Conservation (phyloP, 2,888 invertebrate genomes). For the Anthrax anthrax region DNA sequence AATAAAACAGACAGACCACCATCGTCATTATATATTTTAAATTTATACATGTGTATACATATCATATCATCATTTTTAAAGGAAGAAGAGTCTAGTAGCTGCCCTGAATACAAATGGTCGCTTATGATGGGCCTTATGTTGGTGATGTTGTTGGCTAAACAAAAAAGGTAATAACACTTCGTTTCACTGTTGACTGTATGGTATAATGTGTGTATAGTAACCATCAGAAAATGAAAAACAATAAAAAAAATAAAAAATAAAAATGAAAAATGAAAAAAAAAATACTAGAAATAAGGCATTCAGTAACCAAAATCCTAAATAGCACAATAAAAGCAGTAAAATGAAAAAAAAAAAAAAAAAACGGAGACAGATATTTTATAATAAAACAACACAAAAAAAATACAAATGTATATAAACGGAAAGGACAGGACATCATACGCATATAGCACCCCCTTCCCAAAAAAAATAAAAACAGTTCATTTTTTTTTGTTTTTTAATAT, state of each 20-base stretch:
- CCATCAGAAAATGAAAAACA: constrained; percentile 2
- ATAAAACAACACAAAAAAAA: no score
- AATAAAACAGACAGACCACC: no score
- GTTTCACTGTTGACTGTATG: no score
- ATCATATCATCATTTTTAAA: no score
- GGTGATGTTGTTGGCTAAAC: constrained; percentile 1
- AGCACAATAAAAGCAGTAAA: background rate
- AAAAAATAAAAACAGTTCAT: background rate
- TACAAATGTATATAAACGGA: no score
- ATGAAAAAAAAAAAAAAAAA: background rate
- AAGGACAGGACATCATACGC: no score
- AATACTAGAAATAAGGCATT: background rate
- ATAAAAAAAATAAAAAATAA: background rate
- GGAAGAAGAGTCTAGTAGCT: no score
- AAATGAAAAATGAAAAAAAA: background rate
- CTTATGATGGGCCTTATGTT: constrained; percentile 13
- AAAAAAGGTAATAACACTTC: no score
- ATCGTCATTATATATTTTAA: no score
- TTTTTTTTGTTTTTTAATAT: background rate
- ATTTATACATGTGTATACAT: no score
- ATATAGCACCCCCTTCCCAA: constrained; percentile 2
- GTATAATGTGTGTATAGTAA: no score
- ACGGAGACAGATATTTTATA: no score
- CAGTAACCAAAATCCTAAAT: background rate
- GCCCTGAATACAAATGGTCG: constrained; percentile 20